These are phyloP conservation scores for Polypterus senegalus DNA, from an alignment of 2,113 vertebrate species.

Conservation along the genomic window DNA sequence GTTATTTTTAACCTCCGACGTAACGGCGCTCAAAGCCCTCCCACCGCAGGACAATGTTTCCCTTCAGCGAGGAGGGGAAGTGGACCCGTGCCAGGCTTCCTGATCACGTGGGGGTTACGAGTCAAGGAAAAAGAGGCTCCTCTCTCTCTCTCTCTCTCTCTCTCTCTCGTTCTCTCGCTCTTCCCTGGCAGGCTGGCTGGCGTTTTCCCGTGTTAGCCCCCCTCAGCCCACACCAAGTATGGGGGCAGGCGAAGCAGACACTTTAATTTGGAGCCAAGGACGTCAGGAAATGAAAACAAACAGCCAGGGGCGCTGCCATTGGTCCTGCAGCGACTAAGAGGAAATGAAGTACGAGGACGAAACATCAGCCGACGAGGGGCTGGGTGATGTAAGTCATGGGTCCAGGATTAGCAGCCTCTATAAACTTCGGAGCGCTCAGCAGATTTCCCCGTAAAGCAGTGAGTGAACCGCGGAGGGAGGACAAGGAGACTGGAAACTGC, in stretches of 20 bases:
- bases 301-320: slow-evolving; percentile 55
- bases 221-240: slow-evolving; percentile 30
- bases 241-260: slow-evolving; percentile 33
- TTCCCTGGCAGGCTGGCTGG: slow-evolving; percentile 23
- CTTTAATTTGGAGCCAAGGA: slow-evolving; percentile 46
- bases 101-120: slow-evolving; percentile 72
- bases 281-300: slow-evolving; percentile 50
- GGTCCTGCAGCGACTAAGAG: slow-evolving; percentile 60
- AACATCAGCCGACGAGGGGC: slow-evolving; percentile 69
- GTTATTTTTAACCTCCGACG: slow-evolving; percentile 98
- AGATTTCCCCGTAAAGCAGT: slow-evolving; percentile 17
- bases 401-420: slow-evolving; percentile 98
- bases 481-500: not conserved
- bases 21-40: slow-evolving; percentile 63
- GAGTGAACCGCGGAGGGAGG: slow-evolving; percentile 33
- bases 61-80: slow-evolving; percentile 86
- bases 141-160: slow-evolving; percentile 17
- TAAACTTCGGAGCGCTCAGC: slow-evolving; percentile 54
- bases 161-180: not conserved
- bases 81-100: slow-evolving; percentile 88
- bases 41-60: slow-evolving; percentile 80
- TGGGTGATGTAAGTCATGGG: slow-evolving; percentile 74
- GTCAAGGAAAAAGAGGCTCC: slow-evolving; percentile 52
- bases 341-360: slow-evolving; percentile 76
- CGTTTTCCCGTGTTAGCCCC: slow-evolving; percentile 44